A percentile compares a stretch with the other conserved stretches of the same genome.
Evolutionary conservation across 2,113 vertebrate species (phyloP).

Genomic region (Lophochroa leadbeateri): DNA sequence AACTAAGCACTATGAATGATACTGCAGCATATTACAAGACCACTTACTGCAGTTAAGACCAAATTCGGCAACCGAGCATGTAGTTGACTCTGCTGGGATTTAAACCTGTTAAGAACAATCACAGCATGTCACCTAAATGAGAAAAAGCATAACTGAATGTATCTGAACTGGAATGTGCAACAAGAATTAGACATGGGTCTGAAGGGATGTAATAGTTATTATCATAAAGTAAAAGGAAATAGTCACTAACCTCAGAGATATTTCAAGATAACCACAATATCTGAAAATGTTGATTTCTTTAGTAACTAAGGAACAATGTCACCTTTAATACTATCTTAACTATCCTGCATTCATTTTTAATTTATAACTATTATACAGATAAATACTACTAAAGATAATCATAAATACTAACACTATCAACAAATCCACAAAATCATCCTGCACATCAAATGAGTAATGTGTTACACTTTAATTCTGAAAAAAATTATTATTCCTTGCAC

Average conservation of each 20-base stretch:
- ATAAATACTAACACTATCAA: not conserved
- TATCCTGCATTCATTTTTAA: not conserved
- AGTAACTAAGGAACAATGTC: not conserved
- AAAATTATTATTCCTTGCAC: not conserved
- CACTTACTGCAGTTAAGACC: not conserved
- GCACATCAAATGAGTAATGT: not conserved
- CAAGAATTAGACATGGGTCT: not conserved
- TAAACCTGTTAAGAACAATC: not conserved
- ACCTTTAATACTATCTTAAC: not conserved
- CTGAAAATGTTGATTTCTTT: not conserved
- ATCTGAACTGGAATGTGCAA: not conserved
- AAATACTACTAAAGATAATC: not conserved
- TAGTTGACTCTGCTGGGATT: not conserved
- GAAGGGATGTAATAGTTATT: not conserved
- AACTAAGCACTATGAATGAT: fast-evolving
- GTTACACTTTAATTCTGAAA: not conserved
- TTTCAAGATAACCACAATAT: not conserved
- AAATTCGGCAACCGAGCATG: not conserved
- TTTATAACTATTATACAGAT: not conserved
- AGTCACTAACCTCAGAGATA: not conserved
- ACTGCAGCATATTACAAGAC: not conserved
- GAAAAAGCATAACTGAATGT: not conserved
- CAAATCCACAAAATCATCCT: not conserved
- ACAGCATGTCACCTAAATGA: not conserved
- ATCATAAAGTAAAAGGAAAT: not conserved